Base-by-base conservation (phyloP, 2,113 vertebrate species). In the Pangasianodon hypophthalmus region DNA sequence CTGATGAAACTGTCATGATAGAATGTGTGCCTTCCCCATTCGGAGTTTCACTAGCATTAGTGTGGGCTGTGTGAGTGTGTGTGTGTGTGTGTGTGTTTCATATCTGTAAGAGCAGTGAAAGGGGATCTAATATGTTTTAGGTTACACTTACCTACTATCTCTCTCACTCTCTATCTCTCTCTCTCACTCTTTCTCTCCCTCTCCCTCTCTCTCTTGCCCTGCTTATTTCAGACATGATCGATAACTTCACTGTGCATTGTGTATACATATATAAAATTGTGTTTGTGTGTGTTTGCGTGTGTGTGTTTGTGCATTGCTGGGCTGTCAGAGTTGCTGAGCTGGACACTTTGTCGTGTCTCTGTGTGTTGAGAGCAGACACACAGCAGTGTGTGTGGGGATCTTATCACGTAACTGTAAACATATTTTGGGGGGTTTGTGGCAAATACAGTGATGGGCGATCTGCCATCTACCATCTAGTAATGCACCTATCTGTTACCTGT, bases 391-490 rank as follows among this genome's bases (percentile, higher is more conserved):
- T 90, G 90, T 18, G 87, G 58, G 92, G 93, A 94, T 94, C 93
- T 95, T 95, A 95, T 95, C 94, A 81, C 87, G 37, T 29, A 1
- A 90, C 60, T 92, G 88, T 95, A 95, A 95, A 95, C 94, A 94
- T 93, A 95, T 94, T 94, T 93, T 91, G 92, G 89, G 89, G 90
- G 91, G 91, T 95, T 93, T 94, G 91, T 92, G 79, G 92, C 83
- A 41, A 95, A 94, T 95, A 93, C 90, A 94, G 90, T 88, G 92
- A 93, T 92, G 91, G 94, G 93, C 90, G 84, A 84, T 89, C 46
- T 93, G 94, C 93, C 93, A 94, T 92, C 89, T 2, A 69, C 4
- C 73, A 21, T 21, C 32, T 41, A 60, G 90, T 93, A 44, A 41
- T 84, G 80, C 67, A 60, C 41, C 80, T 29, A 58, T 58, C 46